Base-by-base conservation (phyloP, 2,888 invertebrate genomes). In the Epistrophe eligans region DNA sequence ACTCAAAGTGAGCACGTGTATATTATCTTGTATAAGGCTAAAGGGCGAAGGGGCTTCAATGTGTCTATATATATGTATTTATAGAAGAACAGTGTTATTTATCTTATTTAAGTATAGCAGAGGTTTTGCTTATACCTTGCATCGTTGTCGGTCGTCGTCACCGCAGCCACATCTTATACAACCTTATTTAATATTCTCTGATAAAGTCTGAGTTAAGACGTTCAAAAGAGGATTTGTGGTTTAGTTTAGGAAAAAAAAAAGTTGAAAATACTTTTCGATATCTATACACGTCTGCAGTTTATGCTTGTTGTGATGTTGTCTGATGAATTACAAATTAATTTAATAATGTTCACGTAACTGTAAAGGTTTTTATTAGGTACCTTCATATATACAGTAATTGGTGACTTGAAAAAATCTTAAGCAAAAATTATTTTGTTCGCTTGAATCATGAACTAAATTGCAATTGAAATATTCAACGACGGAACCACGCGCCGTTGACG, bases 1-100 rank as follows among this genome's bases (percentile, higher is more conserved):
- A 64, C 19, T 62, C 48, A 52, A 84, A 62, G 40, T 50, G 38
- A 38, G 38, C 60, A 80, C 72, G 80, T 84, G 84, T 45, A 66
- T 24, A n/a, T n/a, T n/a, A n/a, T n/a, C n/a, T 3, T 24, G 24
- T 24, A 24, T 1, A 3, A 28, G 64, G 32, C 19, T n/a, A 40
- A 24, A 52, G 38, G 40, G 40, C 19, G 35, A 48, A 17, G 50
- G 5, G 1, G 11, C 9, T n/a, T 17, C 17, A 48, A 38, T 38
- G 35, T n/a, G n/a, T n/a, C n/a, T n/a, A 28, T 24, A 24, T 3
- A 24, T 24, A 32, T 32, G 8, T 57, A n/a, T 32, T 24, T 52
- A 17, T n/a, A 45, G 10, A 4, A 35, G 35, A 17, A 57, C 32
- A 60, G 19, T 13, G 19, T 13, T 17, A 60, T 11, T 35, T 58